Base-by-base conservation (phyloP, 1,140 invertebrate species). In the Drosophila nigrodunni region DNA sequence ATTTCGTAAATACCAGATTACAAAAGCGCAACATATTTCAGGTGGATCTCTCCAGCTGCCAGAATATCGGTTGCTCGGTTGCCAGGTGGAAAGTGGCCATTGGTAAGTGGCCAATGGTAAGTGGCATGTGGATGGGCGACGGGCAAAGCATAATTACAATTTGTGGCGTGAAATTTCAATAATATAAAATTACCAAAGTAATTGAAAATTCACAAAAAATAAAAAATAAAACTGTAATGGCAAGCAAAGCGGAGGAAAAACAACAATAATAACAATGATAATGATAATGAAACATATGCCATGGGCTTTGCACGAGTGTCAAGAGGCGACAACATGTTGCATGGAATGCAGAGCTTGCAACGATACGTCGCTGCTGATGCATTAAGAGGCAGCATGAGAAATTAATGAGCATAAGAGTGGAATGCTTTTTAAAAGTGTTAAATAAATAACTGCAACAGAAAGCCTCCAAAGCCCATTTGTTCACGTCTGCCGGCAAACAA, bases 181-280 rank as follows among this genome's bases (percentile, higher is more conserved):
- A 91, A 91, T 91, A 91, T 91, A 77, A 91, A 91, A 91, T 91
- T 91, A 88, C 83, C 82, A 91, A 91, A 91, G 88, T 90, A 81
- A 88, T 83, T 89, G 76, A 61, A 77, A 80, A 77, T 77, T 44
- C 74, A 77, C 69, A 79, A 76, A 50, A 78, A 83, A 78, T 74
- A 61, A 37, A 55, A 30, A 30, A 30, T 30, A 30, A 30, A 30
- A 21, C 18, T 21, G 18, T 2, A 21, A 5, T 30, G 25, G 25
- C 6, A 30, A 30, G 25, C 25, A 30, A 30, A 30, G 25, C 25
- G 25, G 25, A 25, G 8, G 47, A 9, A 54, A 66, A 50, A 46
- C 60, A 58, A 64, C 30, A 58, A 39, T 39, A 47, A 39, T 25
- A 61, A 62, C 72, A 82, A 82, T 74, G 78, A 77, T 85, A 72